A percentile compares a stretch with the other conserved stretches of the same genome.
Conservation (phyloP, 1,140 invertebrate species). For the Drosophila ananassae region DNA sequence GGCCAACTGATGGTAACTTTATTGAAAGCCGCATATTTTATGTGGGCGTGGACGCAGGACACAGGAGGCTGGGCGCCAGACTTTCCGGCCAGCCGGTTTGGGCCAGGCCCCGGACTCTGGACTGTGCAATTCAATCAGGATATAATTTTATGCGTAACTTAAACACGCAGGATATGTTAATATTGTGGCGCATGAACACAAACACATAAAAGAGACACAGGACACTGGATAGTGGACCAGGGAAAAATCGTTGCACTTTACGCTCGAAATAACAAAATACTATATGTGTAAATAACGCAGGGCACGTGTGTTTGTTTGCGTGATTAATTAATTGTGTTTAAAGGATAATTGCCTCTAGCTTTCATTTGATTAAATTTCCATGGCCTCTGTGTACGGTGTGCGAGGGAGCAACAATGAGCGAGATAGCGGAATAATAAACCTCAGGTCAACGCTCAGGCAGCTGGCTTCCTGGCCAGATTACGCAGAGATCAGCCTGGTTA, state of each 20-base stretch:
- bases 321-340: constrained; percentile 83
- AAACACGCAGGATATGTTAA: constrained; percentile 81
- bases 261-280: constrained; percentile 70
- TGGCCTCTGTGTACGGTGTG: constrained; percentile 2
- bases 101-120: background rate
- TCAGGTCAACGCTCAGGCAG: constrained; percentile 61
- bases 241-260: constrained; percentile 57
- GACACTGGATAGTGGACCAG: background rate
- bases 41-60: constrained; percentile 43
- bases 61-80: background rate
- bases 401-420: constrained; percentile 4
- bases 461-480: constrained; percentile 63
- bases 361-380: constrained; percentile 81
- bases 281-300: constrained; percentile 45
- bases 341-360: constrained; percentile 81
- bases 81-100: constrained; percentile 27
- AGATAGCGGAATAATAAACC: constrained; percentile 35
- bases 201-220: constrained; percentile 14
- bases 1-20: constrained; percentile 64
- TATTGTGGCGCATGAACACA: constrained; percentile 54
- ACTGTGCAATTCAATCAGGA: constrained; percentile 72
- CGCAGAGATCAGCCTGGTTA: constrained; percentile 21
- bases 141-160: constrained; percentile 82
- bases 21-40: constrained; percentile 80
- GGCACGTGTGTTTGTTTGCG: constrained; percentile 60